phyloP scores from a whole-genome alignment of 2,888 invertebrate species.

The Rotaria macrura region DNA sequence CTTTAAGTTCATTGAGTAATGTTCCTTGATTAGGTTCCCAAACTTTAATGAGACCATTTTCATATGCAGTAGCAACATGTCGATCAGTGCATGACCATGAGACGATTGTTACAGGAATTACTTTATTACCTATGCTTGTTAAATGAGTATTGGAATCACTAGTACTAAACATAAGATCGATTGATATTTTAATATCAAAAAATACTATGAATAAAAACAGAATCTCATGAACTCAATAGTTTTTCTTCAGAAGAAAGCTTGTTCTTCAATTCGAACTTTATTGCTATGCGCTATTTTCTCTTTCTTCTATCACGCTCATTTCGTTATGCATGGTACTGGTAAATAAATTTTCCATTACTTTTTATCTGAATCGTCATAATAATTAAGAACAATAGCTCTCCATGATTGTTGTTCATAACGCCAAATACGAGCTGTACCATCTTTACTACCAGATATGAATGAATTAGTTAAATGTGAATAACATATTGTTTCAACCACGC shows the following conservation, averaged over 20 bases:
- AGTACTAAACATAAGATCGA: neutral
- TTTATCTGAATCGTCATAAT: slow-evolving; percentile 36
- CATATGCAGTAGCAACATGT: slow-evolving; percentile 62
- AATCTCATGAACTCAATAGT: too few species aligned
- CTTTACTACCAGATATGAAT: slow-evolving; percentile 86
- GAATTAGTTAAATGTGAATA: slow-evolving; percentile 78
- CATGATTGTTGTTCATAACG: slow-evolving; percentile 71
- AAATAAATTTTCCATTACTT: neutral
- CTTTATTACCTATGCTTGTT: slow-evolving; percentile 43
- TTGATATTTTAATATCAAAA: too few species aligned
- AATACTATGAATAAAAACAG: too few species aligned
- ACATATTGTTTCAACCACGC: slow-evolving; percentile 85
- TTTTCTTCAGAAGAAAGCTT: too few species aligned
- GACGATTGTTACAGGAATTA: slow-evolving; percentile 79
- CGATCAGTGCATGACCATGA: slow-evolving; percentile 82
- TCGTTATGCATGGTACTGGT: too few species aligned
- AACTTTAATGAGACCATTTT: slow-evolving; percentile 55
- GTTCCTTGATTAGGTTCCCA: slow-evolving; percentile 60
- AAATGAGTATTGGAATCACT: neutral
- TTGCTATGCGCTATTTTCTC: too few species aligned
- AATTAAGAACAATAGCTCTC: slow-evolving; percentile 64
- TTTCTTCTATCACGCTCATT: too few species aligned
- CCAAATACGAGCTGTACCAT: slow-evolving; percentile 88
- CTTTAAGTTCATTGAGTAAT: slow-evolving; percentile 53
- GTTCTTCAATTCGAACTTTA: too few species aligned